Evolutionary conservation across 2,888 invertebrate genomes (phyloP).

Genomic region (Chaitophorus viminalis): DNA sequence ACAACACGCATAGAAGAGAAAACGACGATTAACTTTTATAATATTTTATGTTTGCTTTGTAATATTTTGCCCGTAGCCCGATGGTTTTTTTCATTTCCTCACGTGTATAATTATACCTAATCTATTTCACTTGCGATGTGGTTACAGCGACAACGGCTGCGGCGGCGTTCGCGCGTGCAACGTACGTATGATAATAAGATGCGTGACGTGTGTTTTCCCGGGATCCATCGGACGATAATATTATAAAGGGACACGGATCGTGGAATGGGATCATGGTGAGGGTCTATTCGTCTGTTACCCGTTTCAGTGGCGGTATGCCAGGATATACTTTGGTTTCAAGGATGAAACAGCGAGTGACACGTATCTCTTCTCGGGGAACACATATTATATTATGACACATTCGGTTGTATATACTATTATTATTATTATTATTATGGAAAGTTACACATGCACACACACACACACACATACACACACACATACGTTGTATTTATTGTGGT

Average conservation of each 20-base stretch:
- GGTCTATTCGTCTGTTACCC: background rate
- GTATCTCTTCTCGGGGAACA: background rate
- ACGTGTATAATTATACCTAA: no score
- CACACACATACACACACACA: background rate
- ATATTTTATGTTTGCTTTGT: background rate
- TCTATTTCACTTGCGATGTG: background rate
- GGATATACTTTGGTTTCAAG: slow-evolving; percentile 18
- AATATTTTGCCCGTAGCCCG: no score
- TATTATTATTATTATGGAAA: background rate
- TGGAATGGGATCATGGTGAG: background rate
- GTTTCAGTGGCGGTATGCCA: background rate
- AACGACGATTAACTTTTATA: background rate
- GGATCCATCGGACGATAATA: background rate
- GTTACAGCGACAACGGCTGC: background rate
- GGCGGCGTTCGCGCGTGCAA: background rate
- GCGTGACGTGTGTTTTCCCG: background rate
- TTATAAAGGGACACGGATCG: background rate
- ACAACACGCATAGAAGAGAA: background rate
- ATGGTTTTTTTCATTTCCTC: background rate
- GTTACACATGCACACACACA: background rate
- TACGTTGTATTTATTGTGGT: background rate
- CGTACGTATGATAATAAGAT: background rate
- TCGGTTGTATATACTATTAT: background rate
- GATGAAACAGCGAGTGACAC: background rate
- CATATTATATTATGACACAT: slow-evolving; percentile 12